Percentiles rank a stretch among this genome's conserved stretches.
phyloP scores from a whole-genome alignment of 2,888 invertebrate genomes.

The Zhengitettix transpicula region DNA sequence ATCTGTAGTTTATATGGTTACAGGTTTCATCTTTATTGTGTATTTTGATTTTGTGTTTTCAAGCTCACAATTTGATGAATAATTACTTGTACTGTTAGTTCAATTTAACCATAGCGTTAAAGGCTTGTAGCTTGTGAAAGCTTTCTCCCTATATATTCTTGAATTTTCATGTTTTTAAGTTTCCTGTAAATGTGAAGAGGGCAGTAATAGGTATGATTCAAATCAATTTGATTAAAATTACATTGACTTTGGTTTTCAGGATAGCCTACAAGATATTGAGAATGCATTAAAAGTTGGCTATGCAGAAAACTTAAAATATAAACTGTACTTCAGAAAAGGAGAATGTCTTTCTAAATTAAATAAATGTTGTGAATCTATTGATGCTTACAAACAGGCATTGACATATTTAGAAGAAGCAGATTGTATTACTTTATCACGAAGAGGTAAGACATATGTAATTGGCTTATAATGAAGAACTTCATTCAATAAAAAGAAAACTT shows the following conservation, averaged over 20 bases:
- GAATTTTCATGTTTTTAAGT: too few species aligned
- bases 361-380: conserved; percentile 24
- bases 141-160: too few species aligned
- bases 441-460: not conserved
- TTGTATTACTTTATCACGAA: too few species aligned
- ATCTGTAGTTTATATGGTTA: too few species aligned
- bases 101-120: too few species aligned
- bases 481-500: not conserved
- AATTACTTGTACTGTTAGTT: too few species aligned
- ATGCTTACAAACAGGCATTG: conserved; percentile 10
- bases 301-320: conserved; percentile 41
- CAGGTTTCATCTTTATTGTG: too few species aligned
- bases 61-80: too few species aligned
- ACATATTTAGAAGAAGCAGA: not conserved
- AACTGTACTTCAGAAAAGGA: conserved; percentile 45
- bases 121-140: too few species aligned
- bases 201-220: too few species aligned
- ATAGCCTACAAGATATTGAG: conserved; percentile 44
- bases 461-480: not conserved
- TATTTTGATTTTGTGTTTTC: too few species aligned
- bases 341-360: conserved; percentile 43
- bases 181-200: too few species aligned
- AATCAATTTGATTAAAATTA: not conserved
- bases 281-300: conserved; percentile 42
- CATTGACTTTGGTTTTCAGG: conserved; percentile 20